These are phyloP conservation scores for Hydroisotoma schaefferi DNA, from an alignment of 2,888 invertebrate genomes.

Conservation along the genomic window DNA sequence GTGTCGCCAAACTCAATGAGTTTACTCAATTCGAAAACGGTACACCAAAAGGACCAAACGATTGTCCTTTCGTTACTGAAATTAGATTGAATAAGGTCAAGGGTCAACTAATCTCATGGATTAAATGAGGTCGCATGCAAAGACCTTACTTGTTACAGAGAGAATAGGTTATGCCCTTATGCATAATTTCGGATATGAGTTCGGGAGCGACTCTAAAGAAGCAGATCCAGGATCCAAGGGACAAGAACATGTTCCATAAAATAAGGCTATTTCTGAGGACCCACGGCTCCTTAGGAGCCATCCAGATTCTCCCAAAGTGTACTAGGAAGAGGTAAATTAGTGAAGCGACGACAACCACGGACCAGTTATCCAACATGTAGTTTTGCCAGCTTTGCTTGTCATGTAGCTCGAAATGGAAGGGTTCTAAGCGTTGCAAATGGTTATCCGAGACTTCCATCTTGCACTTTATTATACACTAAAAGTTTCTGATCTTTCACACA, in stretches of 20 bases:
- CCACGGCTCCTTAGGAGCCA: slow-evolving; percentile 4
- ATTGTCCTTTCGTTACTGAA: slow-evolving; percentile 3
- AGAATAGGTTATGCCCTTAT: background rate
- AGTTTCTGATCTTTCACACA: background rate
- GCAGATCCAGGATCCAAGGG: background rate
- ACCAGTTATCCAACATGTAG: slow-evolving; percentile 8
- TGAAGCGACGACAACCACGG: slow-evolving; percentile 18
- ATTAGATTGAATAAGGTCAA: no score
- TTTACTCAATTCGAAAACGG: slow-evolving; percentile 11
- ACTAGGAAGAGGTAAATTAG: slow-evolving; percentile 15
- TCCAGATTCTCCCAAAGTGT: slow-evolving; percentile 4
- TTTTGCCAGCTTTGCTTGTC: background rate
- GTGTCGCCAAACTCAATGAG: slow-evolving; percentile 17
- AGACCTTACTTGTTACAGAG: background rate
- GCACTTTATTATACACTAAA: background rate
- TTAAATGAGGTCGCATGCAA: no score
- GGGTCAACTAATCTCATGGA: no score
- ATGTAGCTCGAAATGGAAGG: background rate
- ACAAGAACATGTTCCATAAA: slow-evolving; percentile 7
- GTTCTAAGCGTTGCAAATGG: no score
- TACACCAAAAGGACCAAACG: slow-evolving; percentile 1
- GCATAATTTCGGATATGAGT: background rate
- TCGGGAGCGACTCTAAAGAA: slow-evolving; percentile 8
- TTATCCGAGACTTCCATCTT: background rate
- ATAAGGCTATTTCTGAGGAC: background rate